Conservation (phyloP, 2,797 vertebrate species). For the Champsocephalus esox region DNA sequence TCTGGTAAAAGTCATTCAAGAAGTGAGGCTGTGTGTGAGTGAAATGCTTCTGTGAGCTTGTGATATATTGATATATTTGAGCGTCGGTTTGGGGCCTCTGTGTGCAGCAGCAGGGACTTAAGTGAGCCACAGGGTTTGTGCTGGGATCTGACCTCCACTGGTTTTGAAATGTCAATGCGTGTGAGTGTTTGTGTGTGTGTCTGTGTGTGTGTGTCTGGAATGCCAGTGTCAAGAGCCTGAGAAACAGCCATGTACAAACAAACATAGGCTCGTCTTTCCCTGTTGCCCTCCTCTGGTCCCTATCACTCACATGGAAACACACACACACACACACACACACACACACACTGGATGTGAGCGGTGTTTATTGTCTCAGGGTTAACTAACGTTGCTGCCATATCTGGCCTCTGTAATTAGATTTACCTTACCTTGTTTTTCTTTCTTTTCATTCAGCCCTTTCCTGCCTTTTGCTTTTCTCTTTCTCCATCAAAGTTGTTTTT, state of each 20-base stretch:
- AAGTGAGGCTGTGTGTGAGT: slow-evolving; percentile 29
- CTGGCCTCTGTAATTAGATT: slow-evolving; percentile 86
- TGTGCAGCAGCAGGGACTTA: slow-evolving; percentile 32
- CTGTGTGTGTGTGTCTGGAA: slow-evolving; percentile 63
- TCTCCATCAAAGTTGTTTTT: slow-evolving; percentile 64
- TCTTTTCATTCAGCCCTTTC: slow-evolving; percentile 66
- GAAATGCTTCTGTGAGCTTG: background rate
- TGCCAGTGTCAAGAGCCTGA: slow-evolving; percentile 86
- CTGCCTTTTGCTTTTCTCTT: slow-evolving; percentile 50
- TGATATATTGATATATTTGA: slow-evolving; percentile 32
- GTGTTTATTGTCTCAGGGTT: slow-evolving; percentile 87
- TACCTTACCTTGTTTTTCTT: slow-evolving; percentile 85
- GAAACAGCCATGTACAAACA: slow-evolving; percentile 88
- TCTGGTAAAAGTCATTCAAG: slow-evolving; percentile 50
- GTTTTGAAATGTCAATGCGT: slow-evolving; percentile 59
- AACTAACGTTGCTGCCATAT: slow-evolving; percentile 80
- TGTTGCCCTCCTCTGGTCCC: slow-evolving; percentile 72
- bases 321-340: slow-evolving; percentile 37
- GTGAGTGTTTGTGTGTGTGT: slow-evolving; percentile 25
- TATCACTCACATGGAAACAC: slow-evolving; percentile 69
- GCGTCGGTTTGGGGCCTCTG: slow-evolving; percentile 30
- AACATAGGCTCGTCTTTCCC: slow-evolving; percentile 88
- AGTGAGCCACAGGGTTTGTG: slow-evolving; percentile 71
- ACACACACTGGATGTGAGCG: slow-evolving; percentile 56
- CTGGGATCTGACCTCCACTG: slow-evolving; percentile 68